Conservation (phyloP, 30 jellyfish, hydroid and myxozoan species). For the Aurelia sp. region DNA sequence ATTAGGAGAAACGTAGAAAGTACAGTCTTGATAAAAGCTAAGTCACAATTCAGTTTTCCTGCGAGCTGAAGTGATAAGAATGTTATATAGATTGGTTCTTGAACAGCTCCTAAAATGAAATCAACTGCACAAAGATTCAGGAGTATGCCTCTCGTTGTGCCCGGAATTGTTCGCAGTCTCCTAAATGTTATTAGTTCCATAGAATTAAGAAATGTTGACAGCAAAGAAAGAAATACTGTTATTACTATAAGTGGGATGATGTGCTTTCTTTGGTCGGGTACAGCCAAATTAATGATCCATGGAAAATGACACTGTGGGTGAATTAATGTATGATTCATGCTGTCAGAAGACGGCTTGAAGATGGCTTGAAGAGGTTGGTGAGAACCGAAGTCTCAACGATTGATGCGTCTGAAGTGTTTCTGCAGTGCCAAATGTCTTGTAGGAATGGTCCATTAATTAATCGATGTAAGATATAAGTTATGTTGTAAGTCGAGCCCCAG, state of each 20-base stretch:
- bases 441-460: too few relatives aligned
- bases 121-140: slow-evolving; percentile 13
- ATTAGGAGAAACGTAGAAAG: neutral
- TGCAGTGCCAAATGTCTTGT: too few relatives aligned
- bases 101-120: neutral
- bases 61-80: slow-evolving; percentile 7
- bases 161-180: neutral
- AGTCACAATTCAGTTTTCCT: neutral
- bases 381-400: too few relatives aligned
- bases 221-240: neutral
- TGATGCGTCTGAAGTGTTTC: too few relatives aligned
- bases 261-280: neutral
- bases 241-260: neutral
- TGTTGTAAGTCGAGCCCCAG: too few relatives aligned
- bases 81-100: neutral
- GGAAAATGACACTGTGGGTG: neutral
- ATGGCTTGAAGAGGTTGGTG: too few relatives aligned
- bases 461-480: too few relatives aligned
- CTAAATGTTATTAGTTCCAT: slow-evolving; percentile 2
- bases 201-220: slow-evolving; percentile 8
- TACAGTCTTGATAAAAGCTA: neutral
- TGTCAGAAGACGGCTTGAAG: too few relatives aligned
- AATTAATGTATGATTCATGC: too few relatives aligned
- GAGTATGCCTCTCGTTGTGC: slow-evolving; percentile 15
- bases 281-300: slow-evolving; percentile 14